These are phyloP conservation scores for Himalopsyche phryganea DNA, from an alignment of 1,140 invertebrate genomes.

Conservation along the genomic window DNA sequence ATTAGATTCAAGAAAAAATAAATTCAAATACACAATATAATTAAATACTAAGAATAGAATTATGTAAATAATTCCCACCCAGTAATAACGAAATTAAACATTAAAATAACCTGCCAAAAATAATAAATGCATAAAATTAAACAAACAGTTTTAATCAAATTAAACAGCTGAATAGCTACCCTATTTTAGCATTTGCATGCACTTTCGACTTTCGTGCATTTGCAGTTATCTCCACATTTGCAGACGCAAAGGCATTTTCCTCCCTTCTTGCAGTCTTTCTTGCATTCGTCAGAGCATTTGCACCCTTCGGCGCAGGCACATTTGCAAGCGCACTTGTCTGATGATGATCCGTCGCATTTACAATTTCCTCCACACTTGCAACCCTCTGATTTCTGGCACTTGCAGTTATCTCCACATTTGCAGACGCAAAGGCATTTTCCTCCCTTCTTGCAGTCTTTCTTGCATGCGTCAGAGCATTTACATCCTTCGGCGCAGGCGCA, in stretches of 20 bases:
- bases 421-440: slow-evolving; percentile 38
- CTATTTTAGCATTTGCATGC: slow-evolving; percentile 11
- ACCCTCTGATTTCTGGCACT: too few species aligned
- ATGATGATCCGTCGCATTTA: slow-evolving; percentile 19
- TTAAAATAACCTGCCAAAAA: too few species aligned
- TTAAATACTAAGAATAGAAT: too few species aligned
- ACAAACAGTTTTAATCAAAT: too few species aligned
- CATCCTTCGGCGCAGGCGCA: slow-evolving; percentile 26
- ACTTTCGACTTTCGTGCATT: slow-evolving; percentile 5
- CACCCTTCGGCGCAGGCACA: slow-evolving; percentile 27
- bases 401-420: slow-evolving; percentile 10
- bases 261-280: slow-evolving; percentile 23
- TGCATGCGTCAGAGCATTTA: slow-evolving; percentile 34
- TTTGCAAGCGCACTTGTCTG: slow-evolving; percentile 5
- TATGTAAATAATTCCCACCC: too few species aligned
- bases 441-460: slow-evolving; percentile 39
- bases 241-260: slow-evolving; percentile 24
- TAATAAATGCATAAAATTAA: too few species aligned
- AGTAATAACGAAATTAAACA: too few species aligned
- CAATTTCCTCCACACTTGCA: slow-evolving; percentile 12
- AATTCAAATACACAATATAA: too few species aligned
- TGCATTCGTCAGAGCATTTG: slow-evolving; percentile 39
- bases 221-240: slow-evolving; percentile 20
- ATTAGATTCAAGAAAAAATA: too few species aligned
- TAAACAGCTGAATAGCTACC: too few species aligned